These are phyloP conservation scores for Cathartes aura DNA, from an alignment of 2,113 vertebrate genomes.

Conservation along the genomic window DNA sequence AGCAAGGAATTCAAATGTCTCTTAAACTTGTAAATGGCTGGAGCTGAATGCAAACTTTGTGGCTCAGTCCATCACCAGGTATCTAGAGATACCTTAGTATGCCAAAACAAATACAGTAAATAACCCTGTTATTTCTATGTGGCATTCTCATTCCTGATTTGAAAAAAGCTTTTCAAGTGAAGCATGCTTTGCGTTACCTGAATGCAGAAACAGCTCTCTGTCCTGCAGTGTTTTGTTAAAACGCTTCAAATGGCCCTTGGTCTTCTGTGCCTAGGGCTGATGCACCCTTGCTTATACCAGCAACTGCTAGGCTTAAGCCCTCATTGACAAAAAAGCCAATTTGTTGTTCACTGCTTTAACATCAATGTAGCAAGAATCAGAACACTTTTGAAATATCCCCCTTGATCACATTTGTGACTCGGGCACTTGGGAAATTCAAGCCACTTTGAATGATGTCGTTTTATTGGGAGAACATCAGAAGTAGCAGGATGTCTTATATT, in stretches of 20 bases:
- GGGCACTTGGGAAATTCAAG: background rate
- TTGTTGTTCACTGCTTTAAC: background rate
- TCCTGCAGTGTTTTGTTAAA: background rate
- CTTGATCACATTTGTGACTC: background rate
- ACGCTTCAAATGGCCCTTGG: background rate
- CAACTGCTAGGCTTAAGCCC: background rate
- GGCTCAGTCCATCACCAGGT: background rate
- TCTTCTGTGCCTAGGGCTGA: background rate
- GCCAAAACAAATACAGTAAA: background rate
- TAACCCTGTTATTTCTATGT: background rate
- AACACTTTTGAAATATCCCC: background rate
- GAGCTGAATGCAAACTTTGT: background rate
- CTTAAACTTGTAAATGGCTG: background rate
- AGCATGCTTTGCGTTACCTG: background rate
- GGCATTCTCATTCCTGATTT: background rate
- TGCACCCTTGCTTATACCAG: accelerated
- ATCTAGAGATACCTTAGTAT: background rate
- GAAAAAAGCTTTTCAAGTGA: background rate
- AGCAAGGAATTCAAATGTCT: background rate
- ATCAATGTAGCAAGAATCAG: background rate
- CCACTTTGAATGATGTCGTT: background rate
- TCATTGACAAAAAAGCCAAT: background rate
- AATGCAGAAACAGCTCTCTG: background rate
- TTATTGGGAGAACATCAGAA: conserved; percentile 16
- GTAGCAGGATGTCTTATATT: conserved; percentile 1